Base-by-base conservation (phyloP, 2,888 invertebrate genomes). In the Idaea aversata region DNA sequence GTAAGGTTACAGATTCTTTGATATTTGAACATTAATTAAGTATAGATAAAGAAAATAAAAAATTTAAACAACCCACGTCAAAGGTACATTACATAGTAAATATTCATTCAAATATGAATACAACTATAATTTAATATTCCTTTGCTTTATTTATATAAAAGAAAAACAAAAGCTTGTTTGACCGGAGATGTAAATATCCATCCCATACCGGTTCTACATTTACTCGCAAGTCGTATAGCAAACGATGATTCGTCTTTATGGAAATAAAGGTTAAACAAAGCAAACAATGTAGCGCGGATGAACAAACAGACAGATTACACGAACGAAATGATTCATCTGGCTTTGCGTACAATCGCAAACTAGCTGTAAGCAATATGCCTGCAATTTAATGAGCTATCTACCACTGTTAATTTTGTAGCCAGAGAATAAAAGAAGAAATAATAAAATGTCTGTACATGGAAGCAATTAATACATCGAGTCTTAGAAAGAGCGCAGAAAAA, bases 241-340 rank as follows among this genome's bases (percentile, higher is more conserved):
- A 76, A 74, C 65, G 73, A 79, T 81, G 78, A 81, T 74, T 78
- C 75, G 79, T 72, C 72, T 77, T 73, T 77, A 77, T 77, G 77
- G 75, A 77, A 77, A 82, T 76, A 80, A 72, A 76, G 73, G 71
- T 69, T 68, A 68, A 59, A 59, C 59, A 61, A 59, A 67, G 72
- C 76, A 78, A 79, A 79, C 74, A 81, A 77, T 77, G 78, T 74
- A 77, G 77, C 76, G 76, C 80, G 77, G 79, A 79, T 77, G 76
- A 80, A 76, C 81, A 82, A 83, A 84, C 82, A 81, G 74, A 72
- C 74, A 70, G 76, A 76, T 80, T 81, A 82, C 84, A 83, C 76
- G 75, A 77, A 77, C 73, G 75, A 75, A 77, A 78, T 81, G 84
- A 86, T 80, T 85, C 86, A 86, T 77, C 64, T 57, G 67, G 64